Evolutionary conservation across 2,888 invertebrate genomes (phyloP), one percentile per base, ranked within the genome.

Genomic region (Cosmia pyralina): DNA sequence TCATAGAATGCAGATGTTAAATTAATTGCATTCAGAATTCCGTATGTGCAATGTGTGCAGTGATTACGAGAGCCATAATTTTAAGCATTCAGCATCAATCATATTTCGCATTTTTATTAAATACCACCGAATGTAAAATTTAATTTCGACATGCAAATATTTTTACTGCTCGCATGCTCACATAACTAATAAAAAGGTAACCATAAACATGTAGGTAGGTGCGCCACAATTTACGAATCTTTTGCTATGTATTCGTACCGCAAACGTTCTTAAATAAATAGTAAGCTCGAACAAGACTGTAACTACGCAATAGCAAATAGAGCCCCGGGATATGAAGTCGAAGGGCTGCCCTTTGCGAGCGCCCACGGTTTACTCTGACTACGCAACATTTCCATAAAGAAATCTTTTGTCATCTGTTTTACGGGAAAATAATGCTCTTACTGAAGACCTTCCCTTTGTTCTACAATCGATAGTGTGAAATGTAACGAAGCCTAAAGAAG

Each of bases 221-320:
- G 38, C 48, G 58, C 44, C 50, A 55, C 62, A 65, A 68, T 66
- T 79, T 70, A 71, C 70, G 60, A 83, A 75, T 80, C 52, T 79
- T 83, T 80, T 64, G 62, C 65, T 69, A 62, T 57, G 68, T 79
- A 81, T 74, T 74, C 71, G 55, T 75, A 71, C 78, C 78, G 77
- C 79, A 79, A 79, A 79, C 70, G 72, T 74, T 77, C 69, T 81
- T 83, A 85, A 79, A 81, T 81, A 85, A 85, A 83, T 81, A 83
- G 65, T 71, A 79, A 75, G 76, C 73, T 75, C 70, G 69, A 83
- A 81, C 77, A 85, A 83, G 76, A 73, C 71, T 74, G 79, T 78
- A 83, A 77, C 81, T 79, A 83, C 76, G 78, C 71, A 78, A 82
- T 73, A 75, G 78, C 77, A 84, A 86, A 85, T 73, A 84, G 77